Conservation (phyloP, 2,797 vertebrate genomes). For the Hipposideros larvatus region DNA sequence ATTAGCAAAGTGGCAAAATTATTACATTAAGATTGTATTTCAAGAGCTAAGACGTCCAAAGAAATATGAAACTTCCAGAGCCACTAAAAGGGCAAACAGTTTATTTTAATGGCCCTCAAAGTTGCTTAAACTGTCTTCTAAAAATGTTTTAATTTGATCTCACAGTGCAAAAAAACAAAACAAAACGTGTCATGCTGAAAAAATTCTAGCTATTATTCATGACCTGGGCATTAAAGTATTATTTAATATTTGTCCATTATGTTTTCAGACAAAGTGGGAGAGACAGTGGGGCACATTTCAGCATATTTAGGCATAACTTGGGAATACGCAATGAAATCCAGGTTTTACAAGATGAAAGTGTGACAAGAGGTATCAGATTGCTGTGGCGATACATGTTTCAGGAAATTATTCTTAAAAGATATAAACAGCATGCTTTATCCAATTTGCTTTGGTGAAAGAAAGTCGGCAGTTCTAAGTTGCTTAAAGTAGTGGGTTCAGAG, state of each 20-base stretch:
- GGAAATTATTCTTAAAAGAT: conserved; percentile 39
- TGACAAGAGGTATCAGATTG: neutral
- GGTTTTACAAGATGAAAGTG: neutral
- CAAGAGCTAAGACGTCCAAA: conserved; percentile 31
- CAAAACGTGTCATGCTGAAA: neutral
- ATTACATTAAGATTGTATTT: conserved; percentile 22
- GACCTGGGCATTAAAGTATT: neutral
- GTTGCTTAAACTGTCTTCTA: neutral
- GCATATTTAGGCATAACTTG: neutral
- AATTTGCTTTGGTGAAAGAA: neutral
- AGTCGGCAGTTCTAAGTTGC: neutral
- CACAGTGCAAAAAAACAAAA: neutral
- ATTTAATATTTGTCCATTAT: neutral
- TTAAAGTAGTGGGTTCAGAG: neutral
- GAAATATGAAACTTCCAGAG: conserved; percentile 16
- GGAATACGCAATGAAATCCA: neutral
- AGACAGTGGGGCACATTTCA: neutral
- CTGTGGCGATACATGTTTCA: neutral
- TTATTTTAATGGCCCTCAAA: conserved; percentile 22
- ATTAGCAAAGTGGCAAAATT: neutral
- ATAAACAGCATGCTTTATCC: neutral
- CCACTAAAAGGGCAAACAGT: conserved; percentile 26
- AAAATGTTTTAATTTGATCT: neutral
- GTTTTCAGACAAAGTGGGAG: neutral
- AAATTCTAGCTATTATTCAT: neutral